phyloP scores from a whole-genome alignment of 2,113 vertebrate species.

The Carlito syrichta region DNA sequence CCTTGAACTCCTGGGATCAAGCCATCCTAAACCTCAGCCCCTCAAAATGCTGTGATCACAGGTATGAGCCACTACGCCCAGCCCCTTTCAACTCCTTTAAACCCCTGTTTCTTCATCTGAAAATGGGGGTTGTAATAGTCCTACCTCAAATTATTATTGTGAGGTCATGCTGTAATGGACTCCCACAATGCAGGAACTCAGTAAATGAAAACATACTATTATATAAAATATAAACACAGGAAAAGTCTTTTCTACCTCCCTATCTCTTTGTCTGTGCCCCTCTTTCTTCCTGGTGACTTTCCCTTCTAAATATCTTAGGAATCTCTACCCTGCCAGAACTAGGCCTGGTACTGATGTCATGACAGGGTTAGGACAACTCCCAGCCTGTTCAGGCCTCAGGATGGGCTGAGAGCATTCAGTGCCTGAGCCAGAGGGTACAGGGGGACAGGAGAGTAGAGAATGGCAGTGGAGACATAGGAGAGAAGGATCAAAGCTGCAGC shows the following conservation, averaged over 20 bases:
- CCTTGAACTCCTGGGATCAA: background rate
- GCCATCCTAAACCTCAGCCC: background rate
- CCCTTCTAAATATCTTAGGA: background rate
- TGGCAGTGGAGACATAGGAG: background rate
- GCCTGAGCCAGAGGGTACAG: background rate
- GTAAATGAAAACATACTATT: background rate
- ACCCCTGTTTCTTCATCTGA: background rate
- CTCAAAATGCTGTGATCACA: background rate
- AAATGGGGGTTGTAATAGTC: background rate
- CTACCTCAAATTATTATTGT: background rate
- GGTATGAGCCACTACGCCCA: background rate
- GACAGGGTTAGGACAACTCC: background rate
- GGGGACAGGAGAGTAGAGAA: background rate
- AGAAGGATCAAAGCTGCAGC: background rate
- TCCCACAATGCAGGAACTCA: background rate
- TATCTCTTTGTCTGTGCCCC: background rate
- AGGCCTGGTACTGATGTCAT: background rate
- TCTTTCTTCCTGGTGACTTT: background rate
- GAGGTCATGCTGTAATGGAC: background rate
- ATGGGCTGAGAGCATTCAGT: background rate
- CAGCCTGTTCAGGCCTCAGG: background rate
- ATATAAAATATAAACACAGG: background rate
- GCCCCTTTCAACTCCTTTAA: background rate
- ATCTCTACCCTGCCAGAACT: background rate
- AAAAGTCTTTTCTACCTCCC: background rate